Base-by-base conservation (phyloP, 1,140 invertebrate genomes). In the Ylistrum balloti region DNA sequence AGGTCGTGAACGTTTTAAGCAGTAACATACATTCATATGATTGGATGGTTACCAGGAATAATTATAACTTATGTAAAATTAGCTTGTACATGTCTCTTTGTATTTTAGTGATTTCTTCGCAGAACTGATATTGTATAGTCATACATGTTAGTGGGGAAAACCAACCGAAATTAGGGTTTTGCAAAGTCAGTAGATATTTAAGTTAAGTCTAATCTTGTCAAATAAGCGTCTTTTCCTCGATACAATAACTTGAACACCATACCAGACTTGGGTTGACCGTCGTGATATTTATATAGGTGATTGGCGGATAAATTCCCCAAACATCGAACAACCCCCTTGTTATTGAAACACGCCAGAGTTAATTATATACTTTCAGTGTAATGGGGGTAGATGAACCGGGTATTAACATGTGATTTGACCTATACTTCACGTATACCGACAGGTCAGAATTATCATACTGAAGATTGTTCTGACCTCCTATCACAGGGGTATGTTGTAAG, bases 241-340 rank as follows among this genome's bases (percentile, higher is more conserved):
- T n/a, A n/a, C 5, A 28, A n/a, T n/a, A 74, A 28, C 56, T 2
- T 74, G 22, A 28, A 7, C 17, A 28, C 9, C 9, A 74, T 74
- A 74, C 56, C 17, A 28, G 9, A 74, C 56, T 74, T 17, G 1
- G 13, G 20, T 74, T 28, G 56, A 3, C 9, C 56, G n/a, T 7
- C 28, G 56, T 74, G 56, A 74, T 74, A 74, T 74, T 74, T 74
- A 74, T n/a, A 3, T 74, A 28, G 28, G 56, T 74, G 56, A 74
- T 74, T 28, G 56, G 28, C 56, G 17, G 56, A 74, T 56, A 74
- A n/a, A n/a, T 11, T 74, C 22, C 56, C 56, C 28, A 74, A 7
- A 74, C 9, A n/a, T 7, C 13, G n/a, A n/a, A 74, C 56, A 74
- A 74, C 56, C 56, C n/a, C 5, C 9, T 74, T 74, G 56, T 74